phyloP scores from a whole-genome alignment of 2,113 vertebrate genomes.

The Stomatorhinus ivindoensis region DNA sequence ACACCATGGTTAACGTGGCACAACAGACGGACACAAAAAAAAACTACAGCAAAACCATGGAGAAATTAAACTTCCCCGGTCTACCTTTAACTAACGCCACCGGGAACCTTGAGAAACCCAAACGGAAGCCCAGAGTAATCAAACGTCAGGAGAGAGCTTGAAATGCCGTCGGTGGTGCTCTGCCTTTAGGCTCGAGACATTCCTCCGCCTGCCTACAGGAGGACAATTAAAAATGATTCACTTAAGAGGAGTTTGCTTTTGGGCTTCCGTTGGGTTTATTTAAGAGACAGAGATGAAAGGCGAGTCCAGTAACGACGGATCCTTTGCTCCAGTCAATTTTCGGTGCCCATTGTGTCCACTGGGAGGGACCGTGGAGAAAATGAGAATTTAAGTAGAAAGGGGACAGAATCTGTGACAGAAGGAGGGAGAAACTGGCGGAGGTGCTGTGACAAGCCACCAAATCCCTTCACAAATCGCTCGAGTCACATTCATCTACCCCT shows the following conservation, averaged over 20 bases:
- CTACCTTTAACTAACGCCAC: background rate
- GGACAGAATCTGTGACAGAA: background rate
- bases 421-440: background rate
- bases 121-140: background rate
- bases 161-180: background rate
- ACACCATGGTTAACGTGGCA: background rate
- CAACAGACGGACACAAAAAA: background rate
- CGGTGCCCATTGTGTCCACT: background rate
- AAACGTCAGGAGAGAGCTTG: background rate
- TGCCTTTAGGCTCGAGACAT: background rate
- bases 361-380: background rate
- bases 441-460: background rate
- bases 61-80: background rate
- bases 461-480: background rate
- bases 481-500: background rate
- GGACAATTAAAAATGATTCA: slow-evolving; percentile 18
- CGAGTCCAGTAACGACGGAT: slow-evolving; percentile 4
- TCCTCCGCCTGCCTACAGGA: background rate
- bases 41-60: background rate
- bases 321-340: background rate
- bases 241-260: slow-evolving; percentile 15
- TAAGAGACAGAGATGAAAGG: slow-evolving; percentile 16
- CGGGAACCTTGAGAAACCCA: background rate
- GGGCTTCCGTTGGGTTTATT: background rate
- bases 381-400: background rate